Evolutionary conservation across 2,888 invertebrate genomes (phyloP).

Genomic region (Agonopterix subpropinquella): DNA sequence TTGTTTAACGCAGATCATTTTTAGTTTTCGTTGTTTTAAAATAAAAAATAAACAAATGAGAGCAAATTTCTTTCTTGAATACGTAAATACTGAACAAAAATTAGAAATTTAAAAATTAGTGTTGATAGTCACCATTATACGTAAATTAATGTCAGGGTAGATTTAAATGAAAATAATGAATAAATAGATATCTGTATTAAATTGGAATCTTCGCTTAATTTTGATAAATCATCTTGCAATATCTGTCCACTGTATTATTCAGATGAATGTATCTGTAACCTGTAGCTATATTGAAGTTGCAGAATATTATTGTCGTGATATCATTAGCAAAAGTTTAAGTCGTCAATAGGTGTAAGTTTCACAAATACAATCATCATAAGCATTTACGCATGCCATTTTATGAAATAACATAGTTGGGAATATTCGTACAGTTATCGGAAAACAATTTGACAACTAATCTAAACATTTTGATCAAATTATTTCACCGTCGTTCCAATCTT

Average conservation of each 20-base stretch:
- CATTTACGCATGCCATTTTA: background rate
- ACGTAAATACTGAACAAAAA: constrained; percentile 62
- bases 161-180: constrained; percentile 56
- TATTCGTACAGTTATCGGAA: too few species aligned
- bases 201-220: constrained; percentile 58
- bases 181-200: constrained; percentile 50
- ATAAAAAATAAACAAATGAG: background rate
- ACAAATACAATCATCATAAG: constrained; percentile 1
- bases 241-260: constrained; percentile 65
- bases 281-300: constrained; percentile 29
- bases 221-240: constrained; percentile 58
- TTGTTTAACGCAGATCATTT: background rate
- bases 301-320: constrained; percentile 48
- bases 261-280: constrained; percentile 22
- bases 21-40: background rate
- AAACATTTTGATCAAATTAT: too few species aligned
- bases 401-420: too few species aligned
- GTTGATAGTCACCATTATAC: constrained; percentile 84
- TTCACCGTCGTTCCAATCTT: too few species aligned
- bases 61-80: constrained; percentile 31
- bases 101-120: constrained; percentile 60
- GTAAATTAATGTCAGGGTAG: constrained; percentile 93
- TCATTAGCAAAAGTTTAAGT: constrained; percentile 45
- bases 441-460: too few species aligned
- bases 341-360: constrained; percentile 38